These are phyloP conservation scores for Watsonalla cultraria DNA, from an alignment of 2,888 invertebrate species.

Conservation along the genomic window DNA sequence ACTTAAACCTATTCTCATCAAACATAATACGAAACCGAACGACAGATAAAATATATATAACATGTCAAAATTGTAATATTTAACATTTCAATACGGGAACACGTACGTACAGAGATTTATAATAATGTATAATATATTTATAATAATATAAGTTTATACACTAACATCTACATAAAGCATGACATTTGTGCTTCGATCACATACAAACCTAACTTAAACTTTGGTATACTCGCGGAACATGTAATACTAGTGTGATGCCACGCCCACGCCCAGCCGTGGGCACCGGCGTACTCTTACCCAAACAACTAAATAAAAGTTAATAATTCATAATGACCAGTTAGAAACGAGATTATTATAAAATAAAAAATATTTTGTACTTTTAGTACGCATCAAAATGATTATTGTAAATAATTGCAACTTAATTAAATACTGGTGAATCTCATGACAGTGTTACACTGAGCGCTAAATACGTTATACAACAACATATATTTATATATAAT, in stretches of 20 bases:
- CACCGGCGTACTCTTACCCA: too few species aligned
- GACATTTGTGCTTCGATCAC: conserved; percentile 55
- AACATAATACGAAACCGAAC: conserved; percentile 15
- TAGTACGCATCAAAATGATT: too few species aligned
- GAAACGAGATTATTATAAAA: too few species aligned
- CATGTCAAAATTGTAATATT: conserved; percentile 28
- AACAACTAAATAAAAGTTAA: too few species aligned
- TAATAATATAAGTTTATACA: conserved; percentile 38
- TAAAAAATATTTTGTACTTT: too few species aligned
- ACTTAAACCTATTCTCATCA: background rate
- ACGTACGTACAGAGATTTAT: conserved; percentile 55
- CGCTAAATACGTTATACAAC: too few species aligned
- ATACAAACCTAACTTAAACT: background rate
- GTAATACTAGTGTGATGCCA: too few species aligned
- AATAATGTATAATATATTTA: conserved; percentile 33
- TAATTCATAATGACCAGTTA: too few species aligned
- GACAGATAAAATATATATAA: conserved; percentile 23
- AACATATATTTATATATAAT: too few species aligned
- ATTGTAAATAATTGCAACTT: background rate
- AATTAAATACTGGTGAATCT: background rate
- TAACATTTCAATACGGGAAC: conserved; percentile 45
- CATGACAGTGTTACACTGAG: background rate
- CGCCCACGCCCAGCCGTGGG: background rate
- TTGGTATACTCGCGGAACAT: background rate
- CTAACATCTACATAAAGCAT: conserved; percentile 72